Conservation (phyloP, 2,888 invertebrate species). For the Volucella zonaria region DNA sequence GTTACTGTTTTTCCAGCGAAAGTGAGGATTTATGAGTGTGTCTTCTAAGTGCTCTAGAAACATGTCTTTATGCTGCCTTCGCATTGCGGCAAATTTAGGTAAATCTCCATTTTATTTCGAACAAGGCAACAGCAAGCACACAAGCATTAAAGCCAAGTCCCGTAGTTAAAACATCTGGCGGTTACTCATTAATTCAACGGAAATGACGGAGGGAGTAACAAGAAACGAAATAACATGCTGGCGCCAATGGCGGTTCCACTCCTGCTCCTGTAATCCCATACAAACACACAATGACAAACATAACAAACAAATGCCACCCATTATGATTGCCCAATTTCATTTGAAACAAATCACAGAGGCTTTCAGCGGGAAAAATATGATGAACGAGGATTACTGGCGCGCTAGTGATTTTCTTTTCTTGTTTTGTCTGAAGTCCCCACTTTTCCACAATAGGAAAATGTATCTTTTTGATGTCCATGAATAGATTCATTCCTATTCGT, state of each 20-base stretch:
- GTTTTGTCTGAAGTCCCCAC: too few species aligned
- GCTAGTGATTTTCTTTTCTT: background rate
- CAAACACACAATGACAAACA: background rate
- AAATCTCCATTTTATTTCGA: slow-evolving; percentile 1
- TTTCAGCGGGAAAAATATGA: slow-evolving; percentile 1
- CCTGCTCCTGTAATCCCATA: too few species aligned
- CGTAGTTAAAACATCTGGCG: slow-evolving; percentile 31
- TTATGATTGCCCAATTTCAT: slow-evolving; percentile 14
- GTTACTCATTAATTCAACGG: slow-evolving; percentile 30
- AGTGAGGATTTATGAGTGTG: background rate
- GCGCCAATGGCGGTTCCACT: slow-evolving; percentile 14
- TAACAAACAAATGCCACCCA: slow-evolving; percentile 14
- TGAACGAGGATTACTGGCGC: background rate
- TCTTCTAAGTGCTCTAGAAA: background rate
- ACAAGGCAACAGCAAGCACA: slow-evolving; percentile 1
- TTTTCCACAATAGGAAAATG: too few species aligned
- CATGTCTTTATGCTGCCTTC: too few species aligned
- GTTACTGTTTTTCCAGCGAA: background rate
- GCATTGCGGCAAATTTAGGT: background rate
- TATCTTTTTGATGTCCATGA: too few species aligned
- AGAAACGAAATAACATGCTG: slow-evolving; percentile 8
- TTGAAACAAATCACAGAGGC: slow-evolving; percentile 28
- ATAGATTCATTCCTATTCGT: too few species aligned
- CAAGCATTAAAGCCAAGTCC: background rate
- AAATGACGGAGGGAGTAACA: slow-evolving; percentile 19